Evolutionary conservation across 2,113 vertebrate species (phyloP).

Genomic region (Bos javanicus): DNA sequence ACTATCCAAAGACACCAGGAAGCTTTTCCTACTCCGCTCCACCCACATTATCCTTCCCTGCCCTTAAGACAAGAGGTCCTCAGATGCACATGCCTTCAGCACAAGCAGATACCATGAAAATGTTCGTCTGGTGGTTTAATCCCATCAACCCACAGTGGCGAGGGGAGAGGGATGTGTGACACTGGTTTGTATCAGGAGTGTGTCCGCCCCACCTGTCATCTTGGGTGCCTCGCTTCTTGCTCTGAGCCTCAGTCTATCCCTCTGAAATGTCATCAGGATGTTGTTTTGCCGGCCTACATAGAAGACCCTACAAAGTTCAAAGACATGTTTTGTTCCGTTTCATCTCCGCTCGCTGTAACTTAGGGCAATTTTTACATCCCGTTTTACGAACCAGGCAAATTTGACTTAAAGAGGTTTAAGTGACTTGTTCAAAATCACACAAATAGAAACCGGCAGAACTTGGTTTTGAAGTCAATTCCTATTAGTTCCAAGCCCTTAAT

Average conservation of each 20-base stretch:
- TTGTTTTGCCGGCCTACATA: background rate
- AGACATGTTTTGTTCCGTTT: accelerated
- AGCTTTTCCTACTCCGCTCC: background rate
- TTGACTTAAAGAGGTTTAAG: background rate
- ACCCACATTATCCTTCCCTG: background rate
- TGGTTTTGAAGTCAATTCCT: background rate
- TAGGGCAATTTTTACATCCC: background rate
- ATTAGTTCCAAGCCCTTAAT: background rate
- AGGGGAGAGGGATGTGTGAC: background rate
- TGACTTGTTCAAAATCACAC: background rate
- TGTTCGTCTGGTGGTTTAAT: background rate
- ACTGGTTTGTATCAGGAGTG: background rate
- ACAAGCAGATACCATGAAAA: background rate
- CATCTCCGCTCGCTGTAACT: background rate
- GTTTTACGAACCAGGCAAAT: background rate
- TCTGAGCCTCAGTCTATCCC: background rate
- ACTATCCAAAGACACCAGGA: background rate
- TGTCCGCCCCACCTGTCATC: background rate
- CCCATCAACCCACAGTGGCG: background rate
- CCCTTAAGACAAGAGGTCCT: background rate
- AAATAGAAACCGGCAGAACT: background rate
- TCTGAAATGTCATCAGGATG: no score
- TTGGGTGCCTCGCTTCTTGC: background rate
- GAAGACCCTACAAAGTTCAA: background rate
- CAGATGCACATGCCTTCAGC: background rate